Evolutionary conservation across 2,797 vertebrate genomes (phyloP).

Genomic region (Hyperoplus lanceolatus): DNA sequence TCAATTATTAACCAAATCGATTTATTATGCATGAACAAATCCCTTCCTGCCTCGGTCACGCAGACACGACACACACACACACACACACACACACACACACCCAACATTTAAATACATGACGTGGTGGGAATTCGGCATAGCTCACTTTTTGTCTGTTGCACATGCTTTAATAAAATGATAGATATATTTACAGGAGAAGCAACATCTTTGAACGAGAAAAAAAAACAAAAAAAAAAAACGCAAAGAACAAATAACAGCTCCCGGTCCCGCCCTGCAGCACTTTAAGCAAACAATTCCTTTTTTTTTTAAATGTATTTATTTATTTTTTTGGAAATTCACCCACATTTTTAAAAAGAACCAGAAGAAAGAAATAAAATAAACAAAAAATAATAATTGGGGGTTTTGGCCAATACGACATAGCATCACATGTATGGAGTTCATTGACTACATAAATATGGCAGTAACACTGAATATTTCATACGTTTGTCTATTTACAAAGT

Average conservation of each 20-base stretch:
- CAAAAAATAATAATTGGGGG: slow-evolving; percentile 78
- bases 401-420: slow-evolving; percentile 93
- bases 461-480: slow-evolving; percentile 97
- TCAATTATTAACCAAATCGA: slow-evolving; percentile 87
- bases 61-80: slow-evolving; percentile 64
- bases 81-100: slow-evolving; percentile 69
- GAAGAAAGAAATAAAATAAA: slow-evolving; percentile 36
- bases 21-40: slow-evolving; percentile 90
- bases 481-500: slow-evolving; percentile 91
- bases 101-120: slow-evolving; percentile 87
- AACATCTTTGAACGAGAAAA: slow-evolving; percentile 76
- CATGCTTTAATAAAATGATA: slow-evolving; percentile 99
- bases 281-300: slow-evolving; percentile 69
- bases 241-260: slow-evolving; percentile 62
- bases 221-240: slow-evolving; percentile 64
- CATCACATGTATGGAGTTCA: slow-evolving; percentile 88
- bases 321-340: slow-evolving; percentile 65
- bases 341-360: slow-evolving; percentile 82
- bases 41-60: slow-evolving; percentile 78
- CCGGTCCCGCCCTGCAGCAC: slow-evolving; percentile 85
- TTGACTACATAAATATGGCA: slow-evolving; percentile 94
- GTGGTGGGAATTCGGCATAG: slow-evolving; percentile 87
- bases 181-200: slow-evolving; percentile 96
- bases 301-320: not conserved
- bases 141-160: slow-evolving; percentile 91